Evolutionary conservation across 2,888 invertebrate species (phyloP), one percentile per base, ranked within the genome.

Genomic region (Luperina testacea): DNA sequence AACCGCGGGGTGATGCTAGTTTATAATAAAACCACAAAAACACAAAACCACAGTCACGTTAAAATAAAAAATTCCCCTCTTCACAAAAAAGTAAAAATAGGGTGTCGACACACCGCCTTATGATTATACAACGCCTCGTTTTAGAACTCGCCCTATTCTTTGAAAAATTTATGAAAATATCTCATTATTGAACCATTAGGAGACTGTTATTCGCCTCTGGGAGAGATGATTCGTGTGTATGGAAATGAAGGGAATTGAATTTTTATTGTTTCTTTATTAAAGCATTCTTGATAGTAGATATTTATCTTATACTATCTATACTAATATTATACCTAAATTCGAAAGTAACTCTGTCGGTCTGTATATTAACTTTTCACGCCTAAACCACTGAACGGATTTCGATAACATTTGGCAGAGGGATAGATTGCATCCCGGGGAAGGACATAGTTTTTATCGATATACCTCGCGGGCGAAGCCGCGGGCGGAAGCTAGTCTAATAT

Each of bases 181-280:
- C 87, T 90, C 89, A 91, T 92, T 90, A 90, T 88, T 88, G 80
- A 87, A 84, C 77, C 87, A 90, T 92, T 90, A 90, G 77, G 77
- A 75, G 74, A 77, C 71, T 78, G 81, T 88, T 89, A 78, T 84
- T 80, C 72, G 59, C 74, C 69, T 57, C 72, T 69, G 73, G 53
- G 65, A 80, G 70, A 78, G 72, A 72, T 68, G 68, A 48, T 75
- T 65, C 13, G 24, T 73, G 68, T 51, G 53, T 71, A 53, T 77
- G 38, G 15, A 80, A 79, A 75, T 75, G 20, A 78, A 70, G 59
- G n/a, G 69, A 68, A 45, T 69, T 72, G 59, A 24, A 27, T 72
- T 77, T 77, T 24, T 72, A 42, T 78, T 75, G n/a, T 75, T 79
- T 74, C 1, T 68, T 45, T 59, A 13, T 45, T 51, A 17, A 42